Conservation (phyloP, 37 sponge, comb jelly and placozoan genomes). For the Oscarella lobularis region DNA sequence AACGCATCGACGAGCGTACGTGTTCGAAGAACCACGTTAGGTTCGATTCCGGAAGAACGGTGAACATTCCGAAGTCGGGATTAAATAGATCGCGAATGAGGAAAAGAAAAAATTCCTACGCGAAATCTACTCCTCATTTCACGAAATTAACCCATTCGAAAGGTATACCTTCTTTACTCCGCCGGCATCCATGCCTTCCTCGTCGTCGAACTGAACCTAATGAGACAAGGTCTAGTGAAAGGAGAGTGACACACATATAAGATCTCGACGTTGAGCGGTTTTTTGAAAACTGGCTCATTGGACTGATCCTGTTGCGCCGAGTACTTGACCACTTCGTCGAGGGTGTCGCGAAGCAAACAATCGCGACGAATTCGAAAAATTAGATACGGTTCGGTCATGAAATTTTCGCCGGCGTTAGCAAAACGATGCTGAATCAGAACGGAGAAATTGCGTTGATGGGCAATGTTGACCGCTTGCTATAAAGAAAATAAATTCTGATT, state of each 20-base stretch:
- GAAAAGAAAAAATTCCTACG: slow-evolving; percentile 84
- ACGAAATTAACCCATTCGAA: too few species aligned
- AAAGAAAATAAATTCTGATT: too few species aligned
- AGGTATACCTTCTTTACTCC: slow-evolving; percentile 84
- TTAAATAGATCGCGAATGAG: slow-evolving; percentile 57
- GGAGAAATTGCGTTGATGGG: too few species aligned
- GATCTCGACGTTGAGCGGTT: too few species aligned
- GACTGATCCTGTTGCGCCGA: too few species aligned
- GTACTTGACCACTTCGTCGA: neutral
- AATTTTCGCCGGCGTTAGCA: too few species aligned
- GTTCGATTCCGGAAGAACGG: slow-evolving; percentile 66
- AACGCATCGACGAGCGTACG: slow-evolving; percentile 28
- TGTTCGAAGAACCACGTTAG: slow-evolving; percentile 83
- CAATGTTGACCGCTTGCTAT: too few species aligned
- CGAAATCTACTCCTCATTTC: too few species aligned
- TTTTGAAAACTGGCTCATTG: neutral
- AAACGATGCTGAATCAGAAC: too few species aligned
- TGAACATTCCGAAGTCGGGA: slow-evolving; percentile 90
- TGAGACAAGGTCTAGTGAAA: too few species aligned
- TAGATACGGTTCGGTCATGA: too few species aligned
- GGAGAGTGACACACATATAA: too few species aligned
- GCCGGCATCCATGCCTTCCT: slow-evolving; percentile 86
- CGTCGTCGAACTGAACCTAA: slow-evolving; percentile 62
- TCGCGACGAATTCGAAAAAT: neutral
- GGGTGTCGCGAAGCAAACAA: neutral